Evolutionary conservation across 1,140 invertebrate genomes (phyloP).

Genomic region (Orchestia grillus): DNA sequence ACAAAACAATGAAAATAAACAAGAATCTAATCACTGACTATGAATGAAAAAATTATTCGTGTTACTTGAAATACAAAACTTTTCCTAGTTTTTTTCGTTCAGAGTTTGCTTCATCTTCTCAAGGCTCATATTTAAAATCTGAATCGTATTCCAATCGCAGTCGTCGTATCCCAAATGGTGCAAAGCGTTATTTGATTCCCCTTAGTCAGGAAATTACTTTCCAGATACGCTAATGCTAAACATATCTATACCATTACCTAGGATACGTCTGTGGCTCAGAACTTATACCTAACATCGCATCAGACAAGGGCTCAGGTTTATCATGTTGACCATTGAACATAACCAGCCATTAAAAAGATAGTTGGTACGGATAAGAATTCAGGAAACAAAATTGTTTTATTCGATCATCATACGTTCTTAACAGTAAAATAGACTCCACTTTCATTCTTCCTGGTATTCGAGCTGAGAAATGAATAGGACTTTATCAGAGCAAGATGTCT

Average conservation of each 20-base stretch:
- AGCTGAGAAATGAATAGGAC: not conserved
- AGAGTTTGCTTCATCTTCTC: too few relatives aligned
- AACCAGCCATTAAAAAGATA: not conserved
- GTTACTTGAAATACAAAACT: too few relatives aligned
- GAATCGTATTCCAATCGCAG: too few relatives aligned
- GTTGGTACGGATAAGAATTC: not conserved
- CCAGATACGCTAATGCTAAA: not conserved
- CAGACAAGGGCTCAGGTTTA: not conserved
- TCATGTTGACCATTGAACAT: not conserved
- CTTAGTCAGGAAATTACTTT: not conserved
- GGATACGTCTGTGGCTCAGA: not conserved
- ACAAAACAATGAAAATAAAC: not conserved
- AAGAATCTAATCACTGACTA: not conserved
- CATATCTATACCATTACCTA: not conserved
- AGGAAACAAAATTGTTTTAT: not conserved
- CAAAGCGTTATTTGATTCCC: not conserved
- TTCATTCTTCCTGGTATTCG: not conserved
- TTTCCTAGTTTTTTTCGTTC: too few relatives aligned
- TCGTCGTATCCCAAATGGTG: not conserved
- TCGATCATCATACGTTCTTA: not conserved
- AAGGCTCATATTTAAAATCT: too few relatives aligned
- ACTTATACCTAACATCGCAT: not conserved
- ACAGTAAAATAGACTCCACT: not conserved
- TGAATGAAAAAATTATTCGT: not conserved
- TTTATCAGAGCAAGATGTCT: not conserved